Evolutionary conservation across 2,797 vertebrate species (phyloP).

Genomic region (Sorex maritimensis): DNA sequence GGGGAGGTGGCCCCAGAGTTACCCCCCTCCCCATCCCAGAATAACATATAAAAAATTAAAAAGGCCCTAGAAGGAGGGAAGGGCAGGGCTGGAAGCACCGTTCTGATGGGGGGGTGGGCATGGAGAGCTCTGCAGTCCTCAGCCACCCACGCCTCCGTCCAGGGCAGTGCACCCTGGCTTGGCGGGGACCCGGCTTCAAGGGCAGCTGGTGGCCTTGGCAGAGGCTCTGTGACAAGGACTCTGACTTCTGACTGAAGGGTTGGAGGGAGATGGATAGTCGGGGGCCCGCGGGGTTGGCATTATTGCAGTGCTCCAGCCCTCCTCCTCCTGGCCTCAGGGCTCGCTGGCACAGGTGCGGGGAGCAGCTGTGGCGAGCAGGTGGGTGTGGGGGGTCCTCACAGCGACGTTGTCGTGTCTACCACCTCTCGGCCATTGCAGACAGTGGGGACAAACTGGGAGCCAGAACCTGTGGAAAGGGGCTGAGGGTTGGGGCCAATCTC

Average conservation of each 20-base stretch:
- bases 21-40: slow-evolving; percentile 67
- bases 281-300: background rate
- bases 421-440: slow-evolving; percentile 99
- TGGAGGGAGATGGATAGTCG: background rate
- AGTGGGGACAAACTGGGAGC: slow-evolving; percentile 96
- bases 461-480: slow-evolving; percentile 92
- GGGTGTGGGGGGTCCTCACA: slow-evolving; percentile 91
- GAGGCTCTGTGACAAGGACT: slow-evolving; percentile 7
- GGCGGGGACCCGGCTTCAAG: background rate
- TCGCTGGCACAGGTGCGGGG: background rate
- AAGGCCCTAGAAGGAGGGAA: slow-evolving; percentile 73
- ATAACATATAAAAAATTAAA: slow-evolving; percentile 83
- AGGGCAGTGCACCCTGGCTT: slow-evolving; percentile 24
- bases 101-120: slow-evolving; percentile 39
- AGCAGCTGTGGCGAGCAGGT: slow-evolving; percentile 64
- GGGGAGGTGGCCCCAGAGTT: background rate
- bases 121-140: slow-evolving; percentile 28
- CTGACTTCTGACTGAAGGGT: slow-evolving; percentile 53
- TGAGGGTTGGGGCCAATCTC: background rate
- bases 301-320: slow-evolving; percentile 75
- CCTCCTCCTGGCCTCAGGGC: slow-evolving; percentile 35
- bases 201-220: background rate
- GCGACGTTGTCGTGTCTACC: slow-evolving; percentile 98
- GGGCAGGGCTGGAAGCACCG: slow-evolving; percentile 83
- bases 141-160: background rate